Conservation (phyloP, 2,797 vertebrate genomes). For the Dryobates pubescens region DNA sequence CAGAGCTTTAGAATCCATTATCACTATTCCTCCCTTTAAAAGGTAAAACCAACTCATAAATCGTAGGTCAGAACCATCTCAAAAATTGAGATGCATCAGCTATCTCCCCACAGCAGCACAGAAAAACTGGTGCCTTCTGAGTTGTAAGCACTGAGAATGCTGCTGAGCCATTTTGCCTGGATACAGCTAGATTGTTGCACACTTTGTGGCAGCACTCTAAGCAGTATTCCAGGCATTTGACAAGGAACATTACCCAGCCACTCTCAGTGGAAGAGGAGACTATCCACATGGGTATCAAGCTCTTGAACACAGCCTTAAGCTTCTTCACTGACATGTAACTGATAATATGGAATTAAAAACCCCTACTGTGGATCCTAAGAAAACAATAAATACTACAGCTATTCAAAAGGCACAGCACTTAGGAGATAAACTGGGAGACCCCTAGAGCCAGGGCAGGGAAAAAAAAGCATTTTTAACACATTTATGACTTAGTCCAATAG, state of each 20-base stretch:
- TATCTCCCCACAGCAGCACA: background rate
- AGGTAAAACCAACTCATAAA: background rate
- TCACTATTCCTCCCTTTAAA: background rate
- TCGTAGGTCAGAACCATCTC: background rate
- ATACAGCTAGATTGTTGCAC: background rate
- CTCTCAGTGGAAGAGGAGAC: background rate
- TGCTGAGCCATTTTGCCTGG: background rate
- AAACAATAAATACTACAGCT: background rate
- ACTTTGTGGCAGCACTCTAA: background rate
- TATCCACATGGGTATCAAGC: background rate
- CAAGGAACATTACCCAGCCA: background rate
- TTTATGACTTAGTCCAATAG: background rate
- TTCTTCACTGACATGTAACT: background rate
- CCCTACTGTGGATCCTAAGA: background rate
- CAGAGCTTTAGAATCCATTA: background rate
- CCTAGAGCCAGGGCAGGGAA: background rate
- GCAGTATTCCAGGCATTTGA: background rate
- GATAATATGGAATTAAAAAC: background rate
- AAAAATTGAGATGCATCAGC: background rate
- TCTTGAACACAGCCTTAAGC: rapidly evolving
- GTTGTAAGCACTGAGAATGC: background rate
- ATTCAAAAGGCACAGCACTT: background rate
- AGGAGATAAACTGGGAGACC: background rate
- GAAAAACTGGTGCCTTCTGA: background rate
- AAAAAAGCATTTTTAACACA: background rate